Evolutionary conservation across 2,888 invertebrate genomes (phyloP).

Genomic region (Scaptomyza reducta): DNA sequence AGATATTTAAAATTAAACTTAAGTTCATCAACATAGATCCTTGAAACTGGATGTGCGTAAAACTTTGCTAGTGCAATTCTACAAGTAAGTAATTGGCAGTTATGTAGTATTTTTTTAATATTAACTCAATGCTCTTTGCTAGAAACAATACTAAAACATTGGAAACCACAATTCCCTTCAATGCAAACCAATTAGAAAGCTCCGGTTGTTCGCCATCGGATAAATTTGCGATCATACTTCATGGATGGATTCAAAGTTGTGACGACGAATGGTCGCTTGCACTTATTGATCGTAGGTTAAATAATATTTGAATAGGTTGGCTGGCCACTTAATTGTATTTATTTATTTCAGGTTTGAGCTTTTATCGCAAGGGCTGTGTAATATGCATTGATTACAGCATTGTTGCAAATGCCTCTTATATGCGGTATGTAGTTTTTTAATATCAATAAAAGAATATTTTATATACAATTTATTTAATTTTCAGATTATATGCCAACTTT

Average conservation of each 20-base stretch:
- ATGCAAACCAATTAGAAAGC: slow-evolving; percentile 31
- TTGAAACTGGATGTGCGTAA: slow-evolving; percentile 48
- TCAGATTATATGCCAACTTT: slow-evolving; percentile 74
- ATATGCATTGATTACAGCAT: slow-evolving; percentile 82
- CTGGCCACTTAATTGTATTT: too few relatives aligned
- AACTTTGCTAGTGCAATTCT: slow-evolving; percentile 62
- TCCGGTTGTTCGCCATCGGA: slow-evolving; percentile 73
- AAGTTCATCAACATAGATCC: slow-evolving; percentile 42
- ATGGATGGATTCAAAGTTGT: slow-evolving; percentile 83
- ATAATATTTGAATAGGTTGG: neutral
- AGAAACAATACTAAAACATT: slow-evolving; percentile 65
- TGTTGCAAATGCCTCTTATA: slow-evolving; percentile 78
- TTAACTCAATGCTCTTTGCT: neutral
- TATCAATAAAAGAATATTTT: neutral
- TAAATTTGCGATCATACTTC: slow-evolving; percentile 81
- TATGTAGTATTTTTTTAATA: neutral
- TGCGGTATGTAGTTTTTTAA: slow-evolving; percentile 51
- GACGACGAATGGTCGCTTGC: slow-evolving; percentile 76
- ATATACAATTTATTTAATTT: neutral
- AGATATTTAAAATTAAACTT: neutral
- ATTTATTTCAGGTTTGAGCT: slow-evolving; percentile 71
- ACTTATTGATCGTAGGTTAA: slow-evolving; percentile 75
- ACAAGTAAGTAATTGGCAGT: slow-evolving; percentile 42
- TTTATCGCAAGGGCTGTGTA: slow-evolving; percentile 81
- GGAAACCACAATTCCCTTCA: slow-evolving; percentile 44